phyloP scores from a whole-genome alignment of 2,113 vertebrate genomes.

The Apus apus region DNA sequence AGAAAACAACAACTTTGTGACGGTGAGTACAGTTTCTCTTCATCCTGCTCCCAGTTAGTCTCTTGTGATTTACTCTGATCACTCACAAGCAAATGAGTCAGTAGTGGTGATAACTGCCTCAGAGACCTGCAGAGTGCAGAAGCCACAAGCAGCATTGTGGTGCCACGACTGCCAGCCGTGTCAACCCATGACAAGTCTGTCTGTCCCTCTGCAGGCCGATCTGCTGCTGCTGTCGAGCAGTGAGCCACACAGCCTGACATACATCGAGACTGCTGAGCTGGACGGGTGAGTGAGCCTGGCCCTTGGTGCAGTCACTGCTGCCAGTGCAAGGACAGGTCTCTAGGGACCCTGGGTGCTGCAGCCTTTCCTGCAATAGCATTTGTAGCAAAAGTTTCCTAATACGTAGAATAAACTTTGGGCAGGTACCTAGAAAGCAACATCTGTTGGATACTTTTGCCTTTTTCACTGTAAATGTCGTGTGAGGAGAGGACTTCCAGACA shows the following conservation, averaged over 20 bases:
- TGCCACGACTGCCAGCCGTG: neutral
- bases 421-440: neutral
- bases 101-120: neutral
- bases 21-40: constrained; percentile 75
- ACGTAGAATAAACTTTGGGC: neutral
- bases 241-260: constrained; percentile 89
- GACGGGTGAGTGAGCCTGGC: constrained; percentile 84
- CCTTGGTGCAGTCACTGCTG: neutral
- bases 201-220: constrained; percentile 82
- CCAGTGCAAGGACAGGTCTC: neutral
- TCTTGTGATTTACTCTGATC: neutral
- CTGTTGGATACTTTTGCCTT: neutral
- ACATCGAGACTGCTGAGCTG: constrained; percentile 92
- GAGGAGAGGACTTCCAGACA: neutral
- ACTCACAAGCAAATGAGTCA: neutral
- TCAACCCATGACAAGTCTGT: neutral
- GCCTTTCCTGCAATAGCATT: neutral
- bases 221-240: constrained; percentile 92
- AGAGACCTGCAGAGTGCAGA: neutral
- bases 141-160: neutral
- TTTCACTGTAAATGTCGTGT: neutral
- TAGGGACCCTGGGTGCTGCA: neutral
- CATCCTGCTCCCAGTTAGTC: neutral
- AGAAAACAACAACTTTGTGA: constrained; percentile 90
- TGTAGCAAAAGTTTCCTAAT: neutral